These are phyloP conservation scores for Acleris laterana DNA, from an alignment of 2,888 invertebrate species.

Conservation along the genomic window DNA sequence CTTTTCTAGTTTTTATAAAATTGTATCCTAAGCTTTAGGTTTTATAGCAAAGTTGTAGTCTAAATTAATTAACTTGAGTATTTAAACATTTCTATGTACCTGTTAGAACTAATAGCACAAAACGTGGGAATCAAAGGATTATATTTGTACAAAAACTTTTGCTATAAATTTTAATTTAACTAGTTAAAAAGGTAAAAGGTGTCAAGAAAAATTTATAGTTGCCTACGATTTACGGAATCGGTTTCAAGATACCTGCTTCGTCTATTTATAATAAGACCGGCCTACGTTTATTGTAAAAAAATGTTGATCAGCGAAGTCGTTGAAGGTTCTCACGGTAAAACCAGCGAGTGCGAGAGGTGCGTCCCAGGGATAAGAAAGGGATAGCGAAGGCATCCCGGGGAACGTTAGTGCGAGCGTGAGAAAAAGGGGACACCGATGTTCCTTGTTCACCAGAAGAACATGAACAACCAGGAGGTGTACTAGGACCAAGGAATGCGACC, in stretches of 20 bases:
- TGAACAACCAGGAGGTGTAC: constrained; percentile 46
- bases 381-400: constrained; percentile 59
- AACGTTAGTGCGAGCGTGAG: constrained; percentile 77
- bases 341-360: constrained; percentile 56
- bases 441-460: constrained; percentile 69
- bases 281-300: constrained; percentile 28
- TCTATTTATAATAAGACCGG: constrained; percentile 27
- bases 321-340: constrained; percentile 53
- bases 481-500: constrained; percentile 28
- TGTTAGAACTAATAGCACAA: no score
- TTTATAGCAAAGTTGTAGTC: no score
- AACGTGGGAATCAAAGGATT: no score
- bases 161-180: no score
- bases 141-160: no score
- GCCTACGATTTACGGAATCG: not conserved
- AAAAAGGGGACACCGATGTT: constrained; percentile 77
- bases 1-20: no score
- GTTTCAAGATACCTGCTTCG: not conserved
- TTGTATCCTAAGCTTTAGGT: no score
- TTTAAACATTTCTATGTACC: no score
- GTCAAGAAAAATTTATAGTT: not conserved
- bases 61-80: no score
- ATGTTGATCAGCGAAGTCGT: constrained; percentile 29
- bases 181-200: no score
- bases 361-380: constrained; percentile 65